phyloP scores from a whole-genome alignment of 2,888 invertebrate species.

The Epirrhoe tristata region DNA sequence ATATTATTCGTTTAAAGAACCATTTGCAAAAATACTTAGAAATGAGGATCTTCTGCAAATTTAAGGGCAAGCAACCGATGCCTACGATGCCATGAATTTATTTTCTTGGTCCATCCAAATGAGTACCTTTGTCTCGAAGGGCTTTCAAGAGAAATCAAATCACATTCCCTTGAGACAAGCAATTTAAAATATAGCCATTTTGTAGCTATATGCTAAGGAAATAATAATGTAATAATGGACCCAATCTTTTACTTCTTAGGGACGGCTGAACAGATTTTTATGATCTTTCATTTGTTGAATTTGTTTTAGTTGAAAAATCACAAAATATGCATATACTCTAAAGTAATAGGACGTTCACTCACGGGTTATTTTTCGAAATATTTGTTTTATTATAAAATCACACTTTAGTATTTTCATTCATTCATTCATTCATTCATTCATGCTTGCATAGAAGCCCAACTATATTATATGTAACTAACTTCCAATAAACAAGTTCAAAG shows the following conservation, averaged over 20 bases:
- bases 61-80: conserved; percentile 26
- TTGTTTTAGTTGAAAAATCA: no score
- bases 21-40: not conserved
- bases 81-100: conserved; percentile 47
- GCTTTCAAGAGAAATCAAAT: conserved; percentile 41
- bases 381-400: no score
- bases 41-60: conserved; percentile 4
- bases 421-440: no score
- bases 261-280: no score
- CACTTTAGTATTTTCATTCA: no score
- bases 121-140: conserved; percentile 41
- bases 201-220: not conserved
- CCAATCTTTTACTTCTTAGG: not conserved
- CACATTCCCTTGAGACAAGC: conserved; percentile 32
- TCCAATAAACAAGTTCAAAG: conserved; percentile 41
- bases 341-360: no score
- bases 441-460: not conserved
- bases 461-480: conserved; percentile 28
- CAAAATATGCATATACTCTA: no score
- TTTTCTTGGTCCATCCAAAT: conserved; percentile 54
- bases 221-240: not conserved
- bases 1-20: no score
- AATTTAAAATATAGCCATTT: conserved; percentile 27
- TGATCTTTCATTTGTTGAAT: no score
- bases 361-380: no score